These are phyloP conservation scores for Allygus modestus DNA, from an alignment of 2,888 invertebrate genomes.

Conservation along the genomic window DNA sequence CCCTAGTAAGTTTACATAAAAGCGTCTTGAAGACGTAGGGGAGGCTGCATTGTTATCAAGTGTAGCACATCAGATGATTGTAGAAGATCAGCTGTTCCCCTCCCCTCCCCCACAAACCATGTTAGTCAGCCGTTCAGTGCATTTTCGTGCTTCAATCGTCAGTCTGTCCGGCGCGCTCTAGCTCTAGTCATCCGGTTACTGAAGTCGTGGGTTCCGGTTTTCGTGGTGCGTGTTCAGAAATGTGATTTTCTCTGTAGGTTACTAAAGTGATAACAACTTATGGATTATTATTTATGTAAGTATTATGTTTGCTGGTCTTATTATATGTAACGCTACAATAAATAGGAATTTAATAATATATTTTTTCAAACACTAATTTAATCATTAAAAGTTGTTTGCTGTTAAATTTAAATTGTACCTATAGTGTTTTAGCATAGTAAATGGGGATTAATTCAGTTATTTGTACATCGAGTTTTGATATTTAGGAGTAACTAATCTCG, in stretches of 20 bases:
- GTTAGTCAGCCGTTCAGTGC: neutral
- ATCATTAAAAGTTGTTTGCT: too few relatives aligned
- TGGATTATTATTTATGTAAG: constrained; percentile 3
- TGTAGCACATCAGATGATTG: constrained; percentile 28
- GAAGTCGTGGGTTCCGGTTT: neutral
- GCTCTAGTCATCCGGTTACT: neutral
- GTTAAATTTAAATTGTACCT: too few relatives aligned
- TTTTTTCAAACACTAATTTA: too few relatives aligned
- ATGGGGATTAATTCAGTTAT: too few relatives aligned
- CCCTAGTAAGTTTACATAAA: too few relatives aligned
- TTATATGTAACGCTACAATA: too few relatives aligned
- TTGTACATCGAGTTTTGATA: too few relatives aligned
- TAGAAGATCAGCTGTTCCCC: constrained; percentile 22
- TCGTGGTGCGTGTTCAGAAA: neutral
- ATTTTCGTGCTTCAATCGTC: constrained; percentile 9
- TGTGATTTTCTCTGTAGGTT: neutral
- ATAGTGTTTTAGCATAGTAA: too few relatives aligned
- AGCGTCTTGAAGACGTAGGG: neutral
- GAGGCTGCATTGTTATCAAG: constrained; percentile 18
- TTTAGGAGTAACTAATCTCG: too few relatives aligned
- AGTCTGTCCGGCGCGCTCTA: neutral
- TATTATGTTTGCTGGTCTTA: too few relatives aligned
- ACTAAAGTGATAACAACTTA: neutral
- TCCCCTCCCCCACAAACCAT: neutral
- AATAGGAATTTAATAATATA: too few relatives aligned